Base-by-base conservation (phyloP, 2,888 invertebrate species). In the Polymixis flavicincta region DNA sequence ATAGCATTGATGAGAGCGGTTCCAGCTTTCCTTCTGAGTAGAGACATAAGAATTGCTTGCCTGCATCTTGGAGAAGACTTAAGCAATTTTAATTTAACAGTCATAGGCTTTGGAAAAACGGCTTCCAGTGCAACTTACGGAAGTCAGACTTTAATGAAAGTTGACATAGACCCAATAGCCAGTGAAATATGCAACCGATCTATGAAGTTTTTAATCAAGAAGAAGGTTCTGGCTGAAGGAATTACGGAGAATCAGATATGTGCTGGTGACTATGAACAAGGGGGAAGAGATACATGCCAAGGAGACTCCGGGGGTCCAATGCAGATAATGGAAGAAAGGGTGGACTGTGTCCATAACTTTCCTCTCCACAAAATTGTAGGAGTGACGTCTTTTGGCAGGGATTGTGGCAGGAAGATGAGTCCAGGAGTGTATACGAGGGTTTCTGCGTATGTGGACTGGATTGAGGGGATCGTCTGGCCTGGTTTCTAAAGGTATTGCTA, bases 21-120 rank as follows among this genome's bases (percentile, higher is more conserved):
- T 13, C 86, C 91, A 25, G 91, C 94, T 0, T 97, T 97, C 17
- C 86, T 92, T 3, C 92, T 97, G 11, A 96, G 92, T 61, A 92
- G 97, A 50, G 96, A 96, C 76, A 96, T 98, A 32, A 93, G 97
- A 78, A 97, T 98, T 1, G 97, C 97, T 0, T 98, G 98, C 88
- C 92, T 98, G 9, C 96, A 96, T 71, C 80, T 92, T 4, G 88
- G 92, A 5, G 83, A 92, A 17, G 76, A 90, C 19, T 87, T 93
- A 0, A 84, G 84, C 0, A 82, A 89, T 22, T 85, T 80, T 0
- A 95, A 93, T 67, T 93, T 97, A 11, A 97, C 97, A 4, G 97
- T 97, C 0, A 97, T 97, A 52, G 98, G 98, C 8, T 98, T 97
- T 92, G 98, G 98, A 2, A 97, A 96, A 74, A 97, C 97, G 0